Evolutionary conservation across 2,888 invertebrate species (phyloP).

Genomic region (Cantharis rufa): DNA sequence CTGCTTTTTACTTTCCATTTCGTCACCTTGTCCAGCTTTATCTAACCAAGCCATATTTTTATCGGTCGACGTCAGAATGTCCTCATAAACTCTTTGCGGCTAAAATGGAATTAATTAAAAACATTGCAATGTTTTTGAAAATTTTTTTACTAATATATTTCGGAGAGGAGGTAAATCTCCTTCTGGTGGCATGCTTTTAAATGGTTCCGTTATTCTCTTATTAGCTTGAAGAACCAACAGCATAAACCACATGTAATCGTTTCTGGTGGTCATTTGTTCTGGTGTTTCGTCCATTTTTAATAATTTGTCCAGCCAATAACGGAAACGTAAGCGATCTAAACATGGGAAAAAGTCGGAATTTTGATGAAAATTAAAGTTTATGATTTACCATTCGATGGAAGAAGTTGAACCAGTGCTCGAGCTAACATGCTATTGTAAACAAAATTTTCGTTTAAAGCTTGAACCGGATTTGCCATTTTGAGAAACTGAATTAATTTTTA

Average conservation of each 20-base stretch:
- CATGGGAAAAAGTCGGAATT: constrained; percentile 6
- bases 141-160: constrained; percentile 48
- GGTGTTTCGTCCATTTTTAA: constrained; percentile 44
- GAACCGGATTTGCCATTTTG: constrained; percentile 44
- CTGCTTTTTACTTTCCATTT: not conserved
- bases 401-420: constrained; percentile 52
- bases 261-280: constrained; percentile 48
- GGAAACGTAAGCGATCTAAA: constrained; percentile 44
- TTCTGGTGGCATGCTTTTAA: constrained; percentile 48
- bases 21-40: constrained; percentile 16
- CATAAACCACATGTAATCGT: constrained; percentile 57
- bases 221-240: constrained; percentile 53
- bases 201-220: constrained; percentile 52
- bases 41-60: constrained; percentile 47
- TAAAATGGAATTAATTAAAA: constrained; percentile 16
- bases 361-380: not conserved
- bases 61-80: constrained; percentile 48
- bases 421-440: constrained; percentile 56
- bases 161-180: constrained; percentile 47
- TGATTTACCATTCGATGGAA: constrained; percentile 50
- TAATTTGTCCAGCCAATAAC: constrained; percentile 53
- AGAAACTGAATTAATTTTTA: not conserved
- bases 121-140: not conserved
- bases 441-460: constrained; percentile 52
- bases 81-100: constrained; percentile 49